Conservation (phyloP, 2,888 invertebrate genomes). For the Spisula solida region DNA sequence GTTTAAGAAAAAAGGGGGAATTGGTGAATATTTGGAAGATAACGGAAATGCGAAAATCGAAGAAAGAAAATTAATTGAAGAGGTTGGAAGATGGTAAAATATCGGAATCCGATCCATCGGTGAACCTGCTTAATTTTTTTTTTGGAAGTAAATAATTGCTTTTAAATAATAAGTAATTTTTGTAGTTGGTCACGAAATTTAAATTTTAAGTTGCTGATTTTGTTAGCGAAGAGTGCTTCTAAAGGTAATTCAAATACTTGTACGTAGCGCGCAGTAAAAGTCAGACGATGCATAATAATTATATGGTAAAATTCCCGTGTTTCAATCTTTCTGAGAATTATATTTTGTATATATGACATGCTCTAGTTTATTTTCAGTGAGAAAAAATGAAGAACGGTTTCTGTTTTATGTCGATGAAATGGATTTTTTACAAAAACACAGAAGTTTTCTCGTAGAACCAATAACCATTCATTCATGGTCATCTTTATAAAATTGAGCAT, state of each 20-base stretch:
- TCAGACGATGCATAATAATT: not conserved
- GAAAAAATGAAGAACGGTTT: not conserved
- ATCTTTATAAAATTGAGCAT: too few species aligned
- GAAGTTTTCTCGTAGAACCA: too few species aligned
- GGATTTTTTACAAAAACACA: not conserved
- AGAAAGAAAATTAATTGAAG: conserved; percentile 24
- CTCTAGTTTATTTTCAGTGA: conserved; percentile 16
- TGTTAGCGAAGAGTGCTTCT: not conserved
- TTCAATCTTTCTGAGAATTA: not conserved
- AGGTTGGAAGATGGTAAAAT: not conserved
- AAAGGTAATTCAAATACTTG: not conserved
- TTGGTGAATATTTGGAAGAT: conserved; percentile 21
- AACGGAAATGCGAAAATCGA: conserved; percentile 23
- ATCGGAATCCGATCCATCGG: not conserved
- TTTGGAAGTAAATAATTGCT: not conserved
- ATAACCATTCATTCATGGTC: too few species aligned
- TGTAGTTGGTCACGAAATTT: not conserved
- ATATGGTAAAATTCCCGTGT: not conserved
- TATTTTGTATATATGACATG: not conserved
- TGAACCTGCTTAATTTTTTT: not conserved
- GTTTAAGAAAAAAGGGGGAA: conserved; percentile 21
- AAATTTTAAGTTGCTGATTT: not conserved
- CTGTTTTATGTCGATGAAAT: not conserved
- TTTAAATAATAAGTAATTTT: not conserved
- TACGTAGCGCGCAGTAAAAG: not conserved